Evolutionary conservation across 2,888 invertebrate genomes (phyloP).

Genomic region (Philonicus albiceps): DNA sequence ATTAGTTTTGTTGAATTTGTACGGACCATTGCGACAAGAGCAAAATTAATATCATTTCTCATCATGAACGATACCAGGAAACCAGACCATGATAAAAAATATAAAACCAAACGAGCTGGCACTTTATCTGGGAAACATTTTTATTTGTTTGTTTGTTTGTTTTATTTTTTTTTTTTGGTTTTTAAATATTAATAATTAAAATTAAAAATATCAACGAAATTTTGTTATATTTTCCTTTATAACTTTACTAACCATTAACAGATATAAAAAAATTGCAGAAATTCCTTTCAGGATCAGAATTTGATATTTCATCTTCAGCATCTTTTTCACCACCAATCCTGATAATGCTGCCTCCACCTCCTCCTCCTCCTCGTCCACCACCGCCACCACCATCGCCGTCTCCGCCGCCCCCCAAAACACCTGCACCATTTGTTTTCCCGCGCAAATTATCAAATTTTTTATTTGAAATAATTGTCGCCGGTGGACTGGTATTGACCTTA

Average conservation of each 20-base stretch:
- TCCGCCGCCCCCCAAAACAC: not conserved
- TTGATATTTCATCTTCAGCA: not conserved
- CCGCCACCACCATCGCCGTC: not conserved
- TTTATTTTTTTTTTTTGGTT: not conserved
- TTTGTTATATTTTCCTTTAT: too few species aligned
- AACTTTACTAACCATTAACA: not conserved
- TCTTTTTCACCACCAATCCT: not conserved
- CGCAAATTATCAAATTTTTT: not conserved
- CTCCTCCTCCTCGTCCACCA: too few species aligned
- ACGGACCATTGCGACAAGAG: slow-evolving; percentile 73
- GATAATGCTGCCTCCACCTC: too few species aligned
- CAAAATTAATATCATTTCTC: slow-evolving; percentile 77
- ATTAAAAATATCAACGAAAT: too few species aligned
- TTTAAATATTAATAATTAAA: too few species aligned
- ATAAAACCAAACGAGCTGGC: slow-evolving; percentile 74
- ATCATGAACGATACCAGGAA: slow-evolving; percentile 80
- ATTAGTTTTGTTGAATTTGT: slow-evolving; percentile 27
- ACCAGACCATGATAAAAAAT: slow-evolving; percentile 76
- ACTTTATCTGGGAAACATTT: slow-evolving; percentile 63
- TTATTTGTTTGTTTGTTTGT: not conserved
- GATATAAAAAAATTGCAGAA: not conserved
- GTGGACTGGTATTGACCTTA: not conserved
- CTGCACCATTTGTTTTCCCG: not conserved
- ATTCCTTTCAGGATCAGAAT: not conserved
- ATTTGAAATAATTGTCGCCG: not conserved